Percentiles rank a stretch among this genome's conserved stretches.
Evolutionary conservation across 2,888 invertebrate species (phyloP).

Genomic region (Zhuqinia jingwanae): DNA sequence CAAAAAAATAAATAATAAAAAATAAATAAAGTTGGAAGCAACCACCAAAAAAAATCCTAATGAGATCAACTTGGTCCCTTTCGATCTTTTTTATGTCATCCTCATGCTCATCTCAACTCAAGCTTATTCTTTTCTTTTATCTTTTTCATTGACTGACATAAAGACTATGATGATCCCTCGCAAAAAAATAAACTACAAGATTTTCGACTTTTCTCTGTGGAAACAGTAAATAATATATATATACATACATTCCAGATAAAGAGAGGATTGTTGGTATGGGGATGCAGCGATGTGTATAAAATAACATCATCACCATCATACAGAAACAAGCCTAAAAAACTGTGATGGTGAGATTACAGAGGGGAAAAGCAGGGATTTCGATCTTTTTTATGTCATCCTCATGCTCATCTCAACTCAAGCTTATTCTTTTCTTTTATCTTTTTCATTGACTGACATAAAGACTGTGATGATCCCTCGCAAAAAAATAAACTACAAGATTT

Average conservation of each 20-base stretch:
- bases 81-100: slow-evolving; percentile 11
- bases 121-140: background rate
- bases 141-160: background rate
- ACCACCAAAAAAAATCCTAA: slow-evolving; percentile 20
- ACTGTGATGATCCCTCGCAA: no score
- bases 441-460: background rate
- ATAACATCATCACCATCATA: background rate
- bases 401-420: background rate
- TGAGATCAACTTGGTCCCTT: slow-evolving; percentile 52
- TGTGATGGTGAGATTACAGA: slow-evolving; percentile 61
- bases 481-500: background rate
- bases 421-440: background rate
- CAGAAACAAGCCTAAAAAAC: background rate
- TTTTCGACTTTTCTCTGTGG: background rate
- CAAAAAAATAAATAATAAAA: background rate
- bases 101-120: background rate
- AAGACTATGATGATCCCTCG: background rate
- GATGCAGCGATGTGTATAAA: background rate
- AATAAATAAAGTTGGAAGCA: background rate
- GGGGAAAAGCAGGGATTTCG: slow-evolving; percentile 22
- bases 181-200: background rate
- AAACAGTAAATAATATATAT: slow-evolving; percentile 14
- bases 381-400: background rate
- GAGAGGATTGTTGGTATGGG: background rate
- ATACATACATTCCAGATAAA: slow-evolving; percentile 5